Percentiles rank a stretch among this genome's conserved stretches.
These are phyloP conservation scores for Barbus barbus DNA, from an alignment of 2,113 vertebrate species.

Conservation along the genomic window DNA sequence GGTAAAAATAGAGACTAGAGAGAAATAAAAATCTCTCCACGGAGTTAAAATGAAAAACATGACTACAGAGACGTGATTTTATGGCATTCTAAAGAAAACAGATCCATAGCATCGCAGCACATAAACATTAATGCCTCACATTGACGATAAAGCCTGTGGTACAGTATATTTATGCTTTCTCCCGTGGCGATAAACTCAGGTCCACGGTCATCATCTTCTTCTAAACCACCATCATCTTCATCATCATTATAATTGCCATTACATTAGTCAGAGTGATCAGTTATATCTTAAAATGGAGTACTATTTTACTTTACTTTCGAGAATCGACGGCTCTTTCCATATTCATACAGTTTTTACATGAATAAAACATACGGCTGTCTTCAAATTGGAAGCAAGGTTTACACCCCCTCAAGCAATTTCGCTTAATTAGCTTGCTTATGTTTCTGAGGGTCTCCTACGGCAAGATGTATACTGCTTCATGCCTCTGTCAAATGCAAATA, in stretches of 20 bases:
- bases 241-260: background rate
- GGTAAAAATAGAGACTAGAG: background rate
- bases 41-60: background rate
- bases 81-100: background rate
- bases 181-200: background rate
- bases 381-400: slow-evolving; percentile 63
- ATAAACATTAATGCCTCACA: slow-evolving; percentile 1
- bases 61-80: background rate
- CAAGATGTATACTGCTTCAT: slow-evolving; percentile 63
- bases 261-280: background rate
- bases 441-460: slow-evolving; percentile 64
- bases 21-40: slow-evolving; percentile 1
- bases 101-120: background rate
- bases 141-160: background rate
- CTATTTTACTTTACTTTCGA: slow-evolving; percentile 49
- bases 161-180: background rate
- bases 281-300: slow-evolving; percentile 29
- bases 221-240: background rate
- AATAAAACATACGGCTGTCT: slow-evolving; percentile 66
- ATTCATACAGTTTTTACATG: slow-evolving; percentile 58
- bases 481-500: slow-evolving; percentile 72
- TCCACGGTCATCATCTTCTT: background rate
- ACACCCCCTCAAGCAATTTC: slow-evolving; percentile 65
- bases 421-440: slow-evolving; percentile 70
- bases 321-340: slow-evolving; percentile 51